A percentile compares a stretch with the other conserved stretches of the same genome.
Conservation (phyloP, 2,888 invertebrate genomes). For the Andrena bucephala region DNA sequence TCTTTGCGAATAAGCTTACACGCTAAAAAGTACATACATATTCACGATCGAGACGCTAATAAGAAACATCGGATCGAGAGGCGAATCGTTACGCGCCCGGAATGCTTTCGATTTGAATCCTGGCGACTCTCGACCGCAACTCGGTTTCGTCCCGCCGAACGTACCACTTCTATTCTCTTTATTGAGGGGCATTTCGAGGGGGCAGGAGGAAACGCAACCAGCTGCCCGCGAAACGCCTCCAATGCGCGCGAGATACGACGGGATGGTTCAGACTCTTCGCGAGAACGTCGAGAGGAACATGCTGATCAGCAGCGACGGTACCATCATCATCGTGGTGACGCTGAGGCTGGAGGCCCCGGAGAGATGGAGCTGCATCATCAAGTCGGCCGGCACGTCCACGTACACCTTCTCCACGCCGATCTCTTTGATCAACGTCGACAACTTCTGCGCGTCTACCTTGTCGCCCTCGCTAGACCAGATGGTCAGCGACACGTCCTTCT, state of each 20-base stretch:
- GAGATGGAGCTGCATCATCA: conserved; percentile 66
- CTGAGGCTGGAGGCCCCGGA: conserved; percentile 54
- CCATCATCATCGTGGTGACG: conserved; percentile 36
- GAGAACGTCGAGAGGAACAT: conserved; percentile 58
- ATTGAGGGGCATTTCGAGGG: not conserved
- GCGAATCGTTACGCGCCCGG: conserved; percentile 3
- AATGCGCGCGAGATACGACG: not conserved
- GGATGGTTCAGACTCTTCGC: conserved; percentile 47
- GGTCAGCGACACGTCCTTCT: conserved; percentile 89
- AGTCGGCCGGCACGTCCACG: conserved; percentile 90
- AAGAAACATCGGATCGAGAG: conserved; percentile 4
- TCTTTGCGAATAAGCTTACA: conserved; percentile 51
- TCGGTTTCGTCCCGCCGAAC: not conserved
- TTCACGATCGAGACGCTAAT: conserved; percentile 14
- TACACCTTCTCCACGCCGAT: conserved; percentile 90
- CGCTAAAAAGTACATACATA: conserved; percentile 37
- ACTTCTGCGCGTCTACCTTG: conserved; percentile 88
- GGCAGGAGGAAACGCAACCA: not conserved
- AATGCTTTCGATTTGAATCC: conserved; percentile 17
- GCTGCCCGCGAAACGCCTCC: not conserved
- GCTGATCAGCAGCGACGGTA: conserved; percentile 51
- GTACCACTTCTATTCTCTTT: not conserved
- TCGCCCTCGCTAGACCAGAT: conserved; percentile 92
- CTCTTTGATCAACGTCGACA: conserved; percentile 89
- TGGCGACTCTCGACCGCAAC: conserved; percentile 10